Conservation (phyloP, 2,797 vertebrate species). For the Basileuterus tristriatus region DNA sequence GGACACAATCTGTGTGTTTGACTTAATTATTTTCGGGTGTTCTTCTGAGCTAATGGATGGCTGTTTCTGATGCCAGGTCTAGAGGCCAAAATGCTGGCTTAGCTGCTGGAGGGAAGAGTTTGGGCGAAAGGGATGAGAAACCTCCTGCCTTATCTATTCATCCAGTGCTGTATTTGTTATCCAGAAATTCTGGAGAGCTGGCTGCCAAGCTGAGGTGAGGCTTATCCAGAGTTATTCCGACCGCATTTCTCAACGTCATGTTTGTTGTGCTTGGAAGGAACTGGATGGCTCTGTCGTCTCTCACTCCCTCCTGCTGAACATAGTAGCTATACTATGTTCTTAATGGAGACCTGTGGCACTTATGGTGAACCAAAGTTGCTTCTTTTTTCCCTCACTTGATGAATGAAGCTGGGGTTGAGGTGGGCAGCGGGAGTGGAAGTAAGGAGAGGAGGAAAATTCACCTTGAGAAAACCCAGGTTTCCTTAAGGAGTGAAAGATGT, state of each 20-base stretch:
- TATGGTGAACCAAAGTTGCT: slow-evolving; percentile 10
- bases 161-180: slow-evolving; percentile 13
- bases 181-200: slow-evolving; percentile 40
- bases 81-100: background rate
- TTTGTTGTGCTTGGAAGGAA: slow-evolving; percentile 69
- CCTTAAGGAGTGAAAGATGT: background rate
- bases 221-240: slow-evolving; percentile 42
- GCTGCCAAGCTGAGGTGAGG: slow-evolving; percentile 35
- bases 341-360: background rate
- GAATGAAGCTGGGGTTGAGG: slow-evolving; percentile 22
- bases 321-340: slow-evolving; percentile 58
- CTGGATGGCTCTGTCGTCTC: slow-evolving; percentile 3
- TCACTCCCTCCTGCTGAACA: slow-evolving; percentile 22
- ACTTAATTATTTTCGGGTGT: background rate
- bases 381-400: slow-evolving; percentile 13
- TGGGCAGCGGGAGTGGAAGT: background rate
- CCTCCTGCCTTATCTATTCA: slow-evolving; percentile 40
- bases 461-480: slow-evolving; percentile 41
- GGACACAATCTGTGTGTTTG: background rate
- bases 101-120: background rate
- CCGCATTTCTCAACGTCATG: slow-evolving; percentile 15
- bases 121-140: background rate
- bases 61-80: background rate
- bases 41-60: background rate
- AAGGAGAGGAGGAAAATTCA: slow-evolving; percentile 7